phyloP scores from a whole-genome alignment of 2,797 vertebrate genomes.

The Coluber constrictor region DNA sequence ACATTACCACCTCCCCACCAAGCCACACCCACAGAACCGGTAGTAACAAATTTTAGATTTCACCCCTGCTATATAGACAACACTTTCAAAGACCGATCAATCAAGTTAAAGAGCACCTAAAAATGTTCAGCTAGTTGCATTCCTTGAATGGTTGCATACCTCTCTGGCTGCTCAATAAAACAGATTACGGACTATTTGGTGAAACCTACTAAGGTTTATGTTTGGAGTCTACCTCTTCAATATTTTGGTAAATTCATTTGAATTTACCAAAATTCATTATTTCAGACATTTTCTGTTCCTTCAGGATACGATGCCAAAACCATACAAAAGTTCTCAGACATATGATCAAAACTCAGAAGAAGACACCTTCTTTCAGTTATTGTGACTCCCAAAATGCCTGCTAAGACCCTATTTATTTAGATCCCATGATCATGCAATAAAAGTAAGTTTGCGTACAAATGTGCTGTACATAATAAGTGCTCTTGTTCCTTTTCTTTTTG shows the following conservation, averaged over 20 bases:
- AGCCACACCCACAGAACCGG: too few relatives aligned
- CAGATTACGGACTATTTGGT: slow-evolving; percentile 70
- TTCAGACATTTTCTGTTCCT: slow-evolving; percentile 1
- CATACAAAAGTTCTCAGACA: not conserved
- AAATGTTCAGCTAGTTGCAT: slow-evolving; percentile 67
- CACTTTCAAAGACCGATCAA: slow-evolving; percentile 61
- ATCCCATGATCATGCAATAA: not conserved
- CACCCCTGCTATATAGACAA: slow-evolving; percentile 29
- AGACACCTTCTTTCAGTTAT: not conserved
- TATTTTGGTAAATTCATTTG: slow-evolving; percentile 33
- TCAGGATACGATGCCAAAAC: slow-evolving; percentile 13
- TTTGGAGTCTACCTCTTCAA: slow-evolving; percentile 49
- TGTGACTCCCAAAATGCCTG: not conserved
- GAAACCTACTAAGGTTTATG: slow-evolving; percentile 53
- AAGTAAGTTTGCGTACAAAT: not conserved
- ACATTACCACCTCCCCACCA: too few relatives aligned
- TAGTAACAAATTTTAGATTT: too few relatives aligned
- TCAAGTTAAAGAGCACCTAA: slow-evolving; percentile 64
- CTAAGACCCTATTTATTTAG: not conserved
- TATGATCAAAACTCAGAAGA: accelerated
- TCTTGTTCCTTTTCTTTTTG: not conserved
- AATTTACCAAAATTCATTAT: slow-evolving; percentile 7
- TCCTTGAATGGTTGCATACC: slow-evolving; percentile 69
- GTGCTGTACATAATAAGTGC: not conserved
- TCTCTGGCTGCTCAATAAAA: slow-evolving; percentile 73